A percentile compares a stretch with the other conserved stretches of the same genome.
These are phyloP conservation scores for Fregetta grallaria DNA, from an alignment of 2,113 vertebrate species.

Conservation along the genomic window DNA sequence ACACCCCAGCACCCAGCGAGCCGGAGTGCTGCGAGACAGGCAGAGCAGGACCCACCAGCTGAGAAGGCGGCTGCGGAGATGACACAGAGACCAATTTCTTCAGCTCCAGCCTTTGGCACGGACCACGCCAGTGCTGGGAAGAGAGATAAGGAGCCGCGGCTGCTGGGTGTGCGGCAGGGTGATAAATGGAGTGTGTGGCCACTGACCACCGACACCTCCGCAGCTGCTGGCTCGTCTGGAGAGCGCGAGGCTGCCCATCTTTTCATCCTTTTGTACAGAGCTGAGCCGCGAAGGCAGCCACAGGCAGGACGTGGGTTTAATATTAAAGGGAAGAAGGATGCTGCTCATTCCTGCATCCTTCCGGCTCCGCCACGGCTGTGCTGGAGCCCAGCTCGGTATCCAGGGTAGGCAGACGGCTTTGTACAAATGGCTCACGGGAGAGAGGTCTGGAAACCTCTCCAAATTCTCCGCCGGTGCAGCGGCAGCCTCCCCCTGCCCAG, in stretches of 20 bases:
- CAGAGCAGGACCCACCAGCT: not conserved
- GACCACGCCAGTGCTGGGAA: not conserved
- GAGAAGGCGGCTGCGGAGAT: not conserved
- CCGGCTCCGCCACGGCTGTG: fast-evolving
- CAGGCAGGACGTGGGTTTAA: fast-evolving
- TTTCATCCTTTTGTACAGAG: not conserved
- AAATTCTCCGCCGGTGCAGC: fast-evolving
- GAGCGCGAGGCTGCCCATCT: not conserved
- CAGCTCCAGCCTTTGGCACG: not conserved
- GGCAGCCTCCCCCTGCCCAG: not conserved
- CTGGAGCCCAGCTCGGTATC: fast-evolving
- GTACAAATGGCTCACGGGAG: not conserved
- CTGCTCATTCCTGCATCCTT: fast-evolving
- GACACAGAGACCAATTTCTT: not conserved
- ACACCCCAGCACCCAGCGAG: not conserved
- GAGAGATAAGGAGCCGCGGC: not conserved
- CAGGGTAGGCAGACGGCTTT: not conserved
- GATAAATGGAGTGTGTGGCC: constrained; percentile 25
- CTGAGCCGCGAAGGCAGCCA: not conserved
- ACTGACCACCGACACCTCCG: not conserved
- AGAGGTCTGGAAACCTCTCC: not conserved
- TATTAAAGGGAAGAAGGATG: not conserved
- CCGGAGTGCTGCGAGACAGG: fast-evolving
- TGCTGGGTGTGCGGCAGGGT: not conserved
- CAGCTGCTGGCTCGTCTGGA: not conserved